Conservation (phyloP, 2,888 invertebrate genomes). For the Tortrix viridana region DNA sequence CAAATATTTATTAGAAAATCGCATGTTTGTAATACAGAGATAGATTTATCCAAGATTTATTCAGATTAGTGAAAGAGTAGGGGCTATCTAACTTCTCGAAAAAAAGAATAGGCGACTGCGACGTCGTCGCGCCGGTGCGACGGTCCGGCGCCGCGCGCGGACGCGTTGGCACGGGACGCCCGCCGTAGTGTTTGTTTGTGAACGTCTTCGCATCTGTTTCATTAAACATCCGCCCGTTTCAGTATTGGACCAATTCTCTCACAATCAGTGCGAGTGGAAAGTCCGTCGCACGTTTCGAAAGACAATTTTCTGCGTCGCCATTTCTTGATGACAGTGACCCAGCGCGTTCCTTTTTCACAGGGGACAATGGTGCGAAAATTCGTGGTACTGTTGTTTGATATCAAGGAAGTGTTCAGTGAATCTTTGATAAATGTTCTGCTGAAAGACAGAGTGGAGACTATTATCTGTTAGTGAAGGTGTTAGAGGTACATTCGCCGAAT, state of each 20-base stretch:
- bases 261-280: conserved; percentile 68
- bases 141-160: conserved; percentile 47
- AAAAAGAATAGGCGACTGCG: conserved; percentile 67
- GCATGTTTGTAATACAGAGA: conserved; percentile 45
- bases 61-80: conserved; percentile 29
- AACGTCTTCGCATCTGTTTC: conserved; percentile 79
- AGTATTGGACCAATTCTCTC: conserved; percentile 73
- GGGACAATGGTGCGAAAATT: conserved; percentile 71
- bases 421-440: conserved; percentile 74
- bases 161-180: conserved; percentile 68
- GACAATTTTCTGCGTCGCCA: conserved; percentile 57
- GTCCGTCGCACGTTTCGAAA: conserved; percentile 50
- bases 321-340: conserved; percentile 48
- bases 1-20: conserved; percentile 49
- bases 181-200: conserved; percentile 70
- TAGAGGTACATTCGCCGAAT: conserved; percentile 46
- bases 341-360: conserved; percentile 46
- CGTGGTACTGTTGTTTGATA: conserved; percentile 74
- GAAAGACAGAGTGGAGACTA: conserved; percentile 72
- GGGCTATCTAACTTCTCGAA: conserved; percentile 56
- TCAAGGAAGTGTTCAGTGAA: conserved; percentile 81
- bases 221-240: conserved; percentile 75
- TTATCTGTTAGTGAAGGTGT: conserved; percentile 51
- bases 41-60: conserved; percentile 27
- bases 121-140: conserved; percentile 67